These are phyloP conservation scores for Agrilus planipennis DNA, from an alignment of 1,140 invertebrate species.

Conservation along the genomic window DNA sequence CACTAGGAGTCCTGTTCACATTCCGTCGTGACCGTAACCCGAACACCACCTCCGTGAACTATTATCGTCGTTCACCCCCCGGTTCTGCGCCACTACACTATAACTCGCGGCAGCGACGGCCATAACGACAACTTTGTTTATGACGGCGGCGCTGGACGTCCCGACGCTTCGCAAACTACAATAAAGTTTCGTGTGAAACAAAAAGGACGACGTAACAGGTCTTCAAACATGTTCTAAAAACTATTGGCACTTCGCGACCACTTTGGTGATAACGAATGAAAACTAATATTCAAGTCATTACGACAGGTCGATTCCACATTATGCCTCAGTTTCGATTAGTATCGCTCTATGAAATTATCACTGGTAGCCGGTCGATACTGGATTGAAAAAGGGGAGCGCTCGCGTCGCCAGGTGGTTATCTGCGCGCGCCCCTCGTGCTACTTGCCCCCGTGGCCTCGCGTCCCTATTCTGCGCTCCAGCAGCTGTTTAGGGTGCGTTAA, in stretches of 20 bases:
- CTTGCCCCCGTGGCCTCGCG: conserved; percentile 19
- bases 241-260: no score
- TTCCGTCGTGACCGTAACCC: conserved; percentile 1
- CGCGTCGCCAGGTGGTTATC: conserved; percentile 34
- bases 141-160: conserved; percentile 9
- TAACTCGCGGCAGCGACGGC: not conserved
- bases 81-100: not conserved
- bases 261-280: no score
- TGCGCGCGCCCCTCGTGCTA: conserved; percentile 32
- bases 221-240: conserved; percentile 11
- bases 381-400: conserved; percentile 32
- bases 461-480: conserved; percentile 11
- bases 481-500: conserved; percentile 13
- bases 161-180: conserved; percentile 5
- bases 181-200: no score
- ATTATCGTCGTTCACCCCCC: not conserved
- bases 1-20: not conserved
- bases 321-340: conserved; percentile 25
- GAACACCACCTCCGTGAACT: conserved; percentile 8
- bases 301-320: conserved; percentile 6
- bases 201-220: conserved; percentile 8
- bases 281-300: no score
- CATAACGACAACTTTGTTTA: conserved; percentile 9
- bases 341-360: conserved; percentile 25
- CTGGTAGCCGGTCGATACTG: conserved; percentile 33